Conservation (phyloP, 2,113 vertebrate genomes). For the Onychostoma macrolepis region DNA sequence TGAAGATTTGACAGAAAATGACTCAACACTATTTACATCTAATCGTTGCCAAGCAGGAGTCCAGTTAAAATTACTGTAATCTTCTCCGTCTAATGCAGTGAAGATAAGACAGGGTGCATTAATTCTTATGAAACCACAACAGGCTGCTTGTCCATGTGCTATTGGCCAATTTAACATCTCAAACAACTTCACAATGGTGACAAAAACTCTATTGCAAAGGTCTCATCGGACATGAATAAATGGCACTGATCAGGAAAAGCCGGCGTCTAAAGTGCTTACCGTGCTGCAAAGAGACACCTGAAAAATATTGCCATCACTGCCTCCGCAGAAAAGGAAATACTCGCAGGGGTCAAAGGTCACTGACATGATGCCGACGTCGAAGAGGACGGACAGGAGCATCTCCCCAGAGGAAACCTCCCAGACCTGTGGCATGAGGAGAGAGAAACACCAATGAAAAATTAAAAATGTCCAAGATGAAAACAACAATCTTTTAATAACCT, state of each 20-base stretch:
- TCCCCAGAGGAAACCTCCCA: conserved; percentile 95
- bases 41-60: not conserved
- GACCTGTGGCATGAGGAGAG: conserved; percentile 70
- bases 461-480: not conserved
- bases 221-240: conserved; percentile 17
- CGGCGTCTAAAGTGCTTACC: conserved; percentile 71
- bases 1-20: not conserved
- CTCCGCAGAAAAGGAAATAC: conserved; percentile 91
- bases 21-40: not conserved
- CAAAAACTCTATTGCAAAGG: not conserved
- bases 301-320: conserved; percentile 90
- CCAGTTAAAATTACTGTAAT: not conserved
- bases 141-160: not conserved
- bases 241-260: not conserved
- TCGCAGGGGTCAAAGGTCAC: conserved; percentile 93
- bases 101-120: conserved; percentile 2
- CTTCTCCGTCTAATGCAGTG: conserved; percentile 4
- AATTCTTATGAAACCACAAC: conserved; percentile 15
- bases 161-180: conserved; percentile 3
- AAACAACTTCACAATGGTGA: not conserved
- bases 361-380: conserved; percentile 89
- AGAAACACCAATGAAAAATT: not conserved
- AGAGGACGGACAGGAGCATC: conserved; percentile 89
- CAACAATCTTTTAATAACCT: not conserved
- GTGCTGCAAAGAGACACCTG: conserved; percentile 88